Base-by-base conservation (phyloP, 2,797 vertebrate genomes). In the Hydrophis major region DNA sequence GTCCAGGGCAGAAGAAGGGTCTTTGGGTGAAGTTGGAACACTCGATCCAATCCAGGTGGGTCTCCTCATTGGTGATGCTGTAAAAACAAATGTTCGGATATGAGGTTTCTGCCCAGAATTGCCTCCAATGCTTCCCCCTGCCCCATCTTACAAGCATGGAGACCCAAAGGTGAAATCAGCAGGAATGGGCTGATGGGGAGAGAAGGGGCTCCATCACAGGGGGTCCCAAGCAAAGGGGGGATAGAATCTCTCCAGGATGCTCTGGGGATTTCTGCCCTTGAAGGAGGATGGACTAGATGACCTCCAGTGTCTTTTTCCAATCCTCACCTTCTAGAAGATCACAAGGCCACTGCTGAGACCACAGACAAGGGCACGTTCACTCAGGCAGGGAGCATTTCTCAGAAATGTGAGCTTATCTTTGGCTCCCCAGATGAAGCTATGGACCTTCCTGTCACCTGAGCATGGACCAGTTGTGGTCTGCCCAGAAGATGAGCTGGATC, bases 1-100 rank as follows among this genome's bases (percentile, higher is more conserved):
- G 32, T 18, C 32, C 16, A 20, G 32, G 16, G 7, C 32, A 74
- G 69, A 8, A 20, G 32, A 8, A 74, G 6, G 69, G 0, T 20
- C 69, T 74, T 8, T 37, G 6, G 32, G 69, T 20, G 3, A 37
- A 20, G 16, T 37, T 37, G 6, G 3, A 1, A 32, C 16, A 20
- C 0, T 8, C 0, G 32, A 0, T 7, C 6, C 32, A 74, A 3
- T 20, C 37, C n/a, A 1, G 66, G 2, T 0, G 66, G n/a, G 32
- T 37, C 69, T 74, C 32, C 69, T 37, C 16, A 2, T 3, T 7
- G 6, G 1, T 0, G 16, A 37, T 37, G 2, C 16, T 74, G 14
- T 74, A 32, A 37, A 74, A 74, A 20, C 14, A 74, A 74, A 20
- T 2, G 1, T 74, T 20, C 16, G 16, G 69, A 7, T 18, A 0